Percentiles rank a stretch among this genome's conserved stretches.
These are phyloP conservation scores for Chionodraco myersi DNA, from an alignment of 2,113 vertebrate species.

Conservation along the genomic window DNA sequence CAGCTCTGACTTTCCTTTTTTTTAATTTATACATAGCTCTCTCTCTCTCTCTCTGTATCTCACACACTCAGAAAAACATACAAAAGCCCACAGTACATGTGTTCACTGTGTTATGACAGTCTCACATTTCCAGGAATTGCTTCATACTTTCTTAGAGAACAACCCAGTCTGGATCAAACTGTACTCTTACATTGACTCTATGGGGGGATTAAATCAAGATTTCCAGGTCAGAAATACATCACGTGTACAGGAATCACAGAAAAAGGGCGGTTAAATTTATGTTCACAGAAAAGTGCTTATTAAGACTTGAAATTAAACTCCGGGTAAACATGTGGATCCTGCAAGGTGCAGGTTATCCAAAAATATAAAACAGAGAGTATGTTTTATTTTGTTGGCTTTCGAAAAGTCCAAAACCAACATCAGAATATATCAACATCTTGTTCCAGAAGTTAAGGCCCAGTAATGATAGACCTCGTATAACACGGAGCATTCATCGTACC, in stretches of 20 bases:
- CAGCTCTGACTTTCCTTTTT: background rate
- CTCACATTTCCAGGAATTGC: slow-evolving; percentile 63
- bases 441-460: slow-evolving; percentile 17
- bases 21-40: background rate
- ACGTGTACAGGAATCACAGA: background rate
- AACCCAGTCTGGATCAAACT: slow-evolving; percentile 50
- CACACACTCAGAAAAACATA: slow-evolving; percentile 29
- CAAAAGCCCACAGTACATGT: slow-evolving; percentile 39
- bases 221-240: slow-evolving; percentile 1
- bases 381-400: slow-evolving; percentile 35
- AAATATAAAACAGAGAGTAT: slow-evolving; percentile 21
- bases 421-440: slow-evolving; percentile 31
- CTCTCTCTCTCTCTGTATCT: background rate
- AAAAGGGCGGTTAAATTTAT: background rate
- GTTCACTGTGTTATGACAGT: slow-evolving; percentile 55
- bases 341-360: slow-evolving; percentile 18
- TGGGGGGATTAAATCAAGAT: slow-evolving; percentile 28
- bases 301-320: background rate
- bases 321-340: slow-evolving; percentile 43
- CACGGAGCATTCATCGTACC: background rate
- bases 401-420: slow-evolving; percentile 22
- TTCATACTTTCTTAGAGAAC: slow-evolving; percentile 56
- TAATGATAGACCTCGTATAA: slow-evolving; percentile 41
- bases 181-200: slow-evolving; percentile 11
- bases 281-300: background rate